Percentiles rank a stretch among this genome's conserved stretches.
These are phyloP conservation scores for Drosophila kepulauana DNA, from an alignment of 1,140 invertebrate genomes.

Conservation along the genomic window DNA sequence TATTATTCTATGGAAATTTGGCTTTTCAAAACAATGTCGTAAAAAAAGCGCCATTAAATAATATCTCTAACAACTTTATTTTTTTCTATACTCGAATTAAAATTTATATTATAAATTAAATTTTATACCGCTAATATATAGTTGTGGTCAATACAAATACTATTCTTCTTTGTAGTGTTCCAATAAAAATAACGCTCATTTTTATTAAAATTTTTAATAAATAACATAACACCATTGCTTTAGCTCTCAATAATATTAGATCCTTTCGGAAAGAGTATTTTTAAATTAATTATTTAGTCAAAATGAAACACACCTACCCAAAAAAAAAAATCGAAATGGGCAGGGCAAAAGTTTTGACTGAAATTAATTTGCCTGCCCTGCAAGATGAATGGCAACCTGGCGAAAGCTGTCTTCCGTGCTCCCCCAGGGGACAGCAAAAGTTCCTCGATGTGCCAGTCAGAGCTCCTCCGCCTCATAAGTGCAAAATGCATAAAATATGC, in stretches of 20 bases:
- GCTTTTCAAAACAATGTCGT: too few relatives aligned
- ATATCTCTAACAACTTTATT: too few relatives aligned
- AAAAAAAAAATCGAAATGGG: conserved; percentile 21
- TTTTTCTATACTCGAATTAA: too few relatives aligned
- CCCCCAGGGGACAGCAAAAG: conserved; percentile 1
- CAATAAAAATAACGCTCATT: too few relatives aligned
- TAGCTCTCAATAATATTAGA: neutral
- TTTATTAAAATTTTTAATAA: too few relatives aligned
- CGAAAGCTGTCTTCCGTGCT: conserved; percentile 39
- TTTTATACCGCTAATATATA: too few relatives aligned
- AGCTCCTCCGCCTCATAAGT: conserved; percentile 29
- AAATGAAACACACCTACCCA: conserved; percentile 58
- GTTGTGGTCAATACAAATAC: too few relatives aligned
- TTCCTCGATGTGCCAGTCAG: neutral
- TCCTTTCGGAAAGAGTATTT: conserved; percentile 5
- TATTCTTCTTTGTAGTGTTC: too few relatives aligned
- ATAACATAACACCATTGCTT: too few relatives aligned
- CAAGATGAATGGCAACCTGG: conserved; percentile 51
- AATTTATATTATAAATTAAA: too few relatives aligned
- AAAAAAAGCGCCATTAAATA: too few relatives aligned
- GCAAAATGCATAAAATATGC: conserved; percentile 61
- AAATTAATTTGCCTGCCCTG: conserved; percentile 68
- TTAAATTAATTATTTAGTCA: conserved; percentile 64
- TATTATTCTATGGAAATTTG: too few relatives aligned
- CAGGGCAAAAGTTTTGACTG: conserved; percentile 56